Evolutionary conservation across 23 tunicate species (phyloP), one percentile per base, ranked within the genome.

Genomic region (Trididemnum miniatum): DNA sequence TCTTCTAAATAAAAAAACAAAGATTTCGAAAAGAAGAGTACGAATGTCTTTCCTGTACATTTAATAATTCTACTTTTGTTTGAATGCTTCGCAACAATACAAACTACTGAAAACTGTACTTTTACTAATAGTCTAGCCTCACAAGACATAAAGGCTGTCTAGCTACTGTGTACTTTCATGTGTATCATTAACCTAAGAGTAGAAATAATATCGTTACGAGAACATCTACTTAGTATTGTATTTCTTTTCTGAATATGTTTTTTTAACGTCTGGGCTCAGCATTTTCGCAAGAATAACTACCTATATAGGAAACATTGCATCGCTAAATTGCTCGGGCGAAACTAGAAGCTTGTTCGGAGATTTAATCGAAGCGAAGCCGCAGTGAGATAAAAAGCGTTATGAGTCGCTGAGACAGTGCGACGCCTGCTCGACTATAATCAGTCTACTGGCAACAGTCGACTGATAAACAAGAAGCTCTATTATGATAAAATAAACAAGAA

Each of bases 381-480:
- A 18, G 67, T 12, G 67, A 62, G 23, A 49, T 49, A 63, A 69
- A 62, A 69, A n/a, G 75, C 75, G 22, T 5, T 7, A 7, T 38
- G 60, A 32, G 30, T 20, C 79, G 79, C 30, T 18, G 79, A 74
- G 79, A 74, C 79, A 37, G 59, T 9, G 79, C 26, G 79, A 74
- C 79, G 79, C 79, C 79, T 39, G 30, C 59, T 4, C 59, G n/a
- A 23, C 18, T 39, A 5, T 74, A 74, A 74, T 74, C 79, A 74
- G 59, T 25, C 79, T 9, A 39, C 79, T 69, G 60, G 59, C 79
- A 74, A 74, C 79, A 39, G 59, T 74, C 29, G 31, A 2, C 31
- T 25, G 79, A 74, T 74, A 74, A 74, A 74, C 79, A 74, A 74
- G 79, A 12, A 32, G 59, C 79, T 39, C 79, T 74, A 74, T 74